Percentiles rank a stretch among this genome's conserved stretches.
These are phyloP conservation scores for zebrafish (Danio rerio) DNA, from an alignment of 2,113 vertebrate species.

Conservation along the genomic window GRCz12tu NC_133192.1:19050001-19050500, in stretches of 20 bases:
- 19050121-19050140: conserved; percentile 3
- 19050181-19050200: conserved; percentile 23
- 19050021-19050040: conserved; percentile 20
- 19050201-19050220: conserved; percentile 11
- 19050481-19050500: conserved; percentile 4
- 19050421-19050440: background rate
- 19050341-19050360: conserved; percentile 61
- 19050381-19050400: conserved; percentile 52
- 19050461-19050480: conserved; percentile 33
- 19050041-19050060: background rate
- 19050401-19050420: conserved; percentile 49
- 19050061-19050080: background rate
- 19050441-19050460: conserved; percentile 46
- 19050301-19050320: conserved; percentile 56
- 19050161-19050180: conserved; percentile 1
- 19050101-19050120: conserved; percentile 23
- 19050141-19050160: conserved; percentile 29
- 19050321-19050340: conserved; percentile 64
- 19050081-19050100: conserved; percentile 10
- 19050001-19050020: conserved; percentile 27
- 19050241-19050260: background rate
- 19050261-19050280: conserved; percentile 30
- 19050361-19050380: conserved; percentile 61
- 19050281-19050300: conserved; percentile 49
- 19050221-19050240: conserved; percentile 10